These are phyloP conservation scores for Meleagris gallopavo DNA, from an alignment of 2,113 vertebrate species.

Conservation along the genomic window DNA sequence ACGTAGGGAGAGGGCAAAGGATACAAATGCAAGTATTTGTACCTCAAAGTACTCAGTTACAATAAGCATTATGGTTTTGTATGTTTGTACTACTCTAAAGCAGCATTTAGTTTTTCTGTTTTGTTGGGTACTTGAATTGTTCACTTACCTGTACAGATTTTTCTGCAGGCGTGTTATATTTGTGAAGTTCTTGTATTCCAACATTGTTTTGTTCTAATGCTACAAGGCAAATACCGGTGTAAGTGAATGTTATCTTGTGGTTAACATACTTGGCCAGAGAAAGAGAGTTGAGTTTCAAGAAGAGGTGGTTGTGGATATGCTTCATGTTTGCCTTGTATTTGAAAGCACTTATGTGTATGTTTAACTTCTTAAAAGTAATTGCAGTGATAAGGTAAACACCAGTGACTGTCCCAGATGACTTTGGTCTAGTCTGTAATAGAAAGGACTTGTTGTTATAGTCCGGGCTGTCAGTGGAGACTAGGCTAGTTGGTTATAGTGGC, in stretches of 20 bases:
- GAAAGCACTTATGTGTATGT: background rate
- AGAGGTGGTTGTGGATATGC: background rate
- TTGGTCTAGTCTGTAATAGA: background rate
- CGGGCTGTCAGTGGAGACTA: background rate
- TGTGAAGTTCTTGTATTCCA: background rate
- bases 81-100: background rate
- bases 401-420: background rate
- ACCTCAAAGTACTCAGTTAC: background rate
- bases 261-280: background rate
- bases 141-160: background rate
- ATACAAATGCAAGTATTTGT: background rate
- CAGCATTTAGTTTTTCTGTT: background rate
- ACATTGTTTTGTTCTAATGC: background rate
- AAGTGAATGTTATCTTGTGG: background rate
- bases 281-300: slow-evolving; percentile 20
- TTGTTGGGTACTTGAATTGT: background rate
- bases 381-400: background rate
- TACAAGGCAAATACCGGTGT: slow-evolving; percentile 7
- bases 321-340: background rate
- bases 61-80: background rate
- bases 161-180: background rate
- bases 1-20: background rate
- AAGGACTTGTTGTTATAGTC: background rate
- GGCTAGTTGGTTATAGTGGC: background rate
- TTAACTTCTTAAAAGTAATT: slow-evolving; percentile 8